Evolutionary conservation across 2,113 vertebrate genomes (phyloP), one percentile per base, ranked within the genome.

Genomic region (Merops nubicus): DNA sequence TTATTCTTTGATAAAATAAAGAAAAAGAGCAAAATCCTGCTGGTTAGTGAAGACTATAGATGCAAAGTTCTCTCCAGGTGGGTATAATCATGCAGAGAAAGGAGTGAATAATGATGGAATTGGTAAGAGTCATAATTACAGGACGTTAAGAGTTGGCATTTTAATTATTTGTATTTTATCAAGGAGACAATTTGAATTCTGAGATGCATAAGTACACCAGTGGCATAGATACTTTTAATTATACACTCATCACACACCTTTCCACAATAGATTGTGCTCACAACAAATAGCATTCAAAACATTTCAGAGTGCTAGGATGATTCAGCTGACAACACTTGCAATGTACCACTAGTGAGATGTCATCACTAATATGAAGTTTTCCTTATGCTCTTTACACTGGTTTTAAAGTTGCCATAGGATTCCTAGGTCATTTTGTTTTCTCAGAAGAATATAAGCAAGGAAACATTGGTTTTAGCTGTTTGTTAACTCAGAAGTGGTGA

Each of bases 61-160:
- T 47, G 64, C 21, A 76, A 76, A 53, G 15, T 42, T 85, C 36
- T 65, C 65, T 62, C 65, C 87, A 93, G 81, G 78, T 94, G 50
- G 19, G 16, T 76, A 93, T 53, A 76, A 89, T 56, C 43, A 72
- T 15, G 36, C 23, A 75, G 45, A 74, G 54, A 89, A 95, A 86
- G 38, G 28, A 93, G 40, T 60, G 29, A 50, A 50, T 95, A 91
- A 94, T 85, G 40, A 92, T 31, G 16, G 33, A 94, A 93, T 53
- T 85, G 25, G 12, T 86, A 64, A 85, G 51, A 86, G n/a, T 74
- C 29, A 20, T 91, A 88, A 94, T 91, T 91, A 90, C 48, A 86
- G 75, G 59, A 91, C 64, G 64, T 43, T 72, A 93, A 91, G n/a
- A 67, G 15, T 60, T 91, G n/a, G 33, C 78, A 93, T 85, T 85